Conservation (phyloP, 92 coral and sea anemone species). For the Epizoanthus illoricatus region DNA sequence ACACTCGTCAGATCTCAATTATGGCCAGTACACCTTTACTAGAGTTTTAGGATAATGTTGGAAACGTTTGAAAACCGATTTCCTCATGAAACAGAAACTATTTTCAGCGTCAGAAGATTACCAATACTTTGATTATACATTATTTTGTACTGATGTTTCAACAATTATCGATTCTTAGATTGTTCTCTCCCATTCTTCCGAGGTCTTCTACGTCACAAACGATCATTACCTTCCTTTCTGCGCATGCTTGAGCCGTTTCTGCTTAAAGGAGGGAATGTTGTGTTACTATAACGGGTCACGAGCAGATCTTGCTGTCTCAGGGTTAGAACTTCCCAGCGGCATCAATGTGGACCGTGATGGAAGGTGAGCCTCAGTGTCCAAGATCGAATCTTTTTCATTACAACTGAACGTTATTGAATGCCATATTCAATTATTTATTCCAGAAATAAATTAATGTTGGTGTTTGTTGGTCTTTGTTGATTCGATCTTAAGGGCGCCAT, state of each 20-base stretch:
- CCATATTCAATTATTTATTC: not conserved
- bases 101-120: too few species aligned
- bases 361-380: not conserved
- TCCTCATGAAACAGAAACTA: too few species aligned
- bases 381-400: not conserved
- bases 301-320: not conserved
- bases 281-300: not conserved
- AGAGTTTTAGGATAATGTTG: too few species aligned
- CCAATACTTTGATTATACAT: too few species aligned
- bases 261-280: not conserved
- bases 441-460: too few species aligned
- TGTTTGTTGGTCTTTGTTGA: too few species aligned
- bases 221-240: conserved; percentile 49
- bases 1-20: too few species aligned
- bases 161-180: too few species aligned
- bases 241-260: conserved; percentile 37
- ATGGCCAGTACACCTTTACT: too few species aligned
- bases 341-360: not conserved
- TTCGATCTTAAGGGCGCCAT: too few species aligned
- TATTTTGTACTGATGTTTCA: too few species aligned
- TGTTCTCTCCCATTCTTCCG: conserved; percentile 13
- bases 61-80: too few species aligned
- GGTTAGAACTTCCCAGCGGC: not conserved
- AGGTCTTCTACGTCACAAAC: conserved; percentile 77
- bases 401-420: not conserved